Conservation (phyloP, 2,888 invertebrate species). For the Hypomecis atomaria region DNA sequence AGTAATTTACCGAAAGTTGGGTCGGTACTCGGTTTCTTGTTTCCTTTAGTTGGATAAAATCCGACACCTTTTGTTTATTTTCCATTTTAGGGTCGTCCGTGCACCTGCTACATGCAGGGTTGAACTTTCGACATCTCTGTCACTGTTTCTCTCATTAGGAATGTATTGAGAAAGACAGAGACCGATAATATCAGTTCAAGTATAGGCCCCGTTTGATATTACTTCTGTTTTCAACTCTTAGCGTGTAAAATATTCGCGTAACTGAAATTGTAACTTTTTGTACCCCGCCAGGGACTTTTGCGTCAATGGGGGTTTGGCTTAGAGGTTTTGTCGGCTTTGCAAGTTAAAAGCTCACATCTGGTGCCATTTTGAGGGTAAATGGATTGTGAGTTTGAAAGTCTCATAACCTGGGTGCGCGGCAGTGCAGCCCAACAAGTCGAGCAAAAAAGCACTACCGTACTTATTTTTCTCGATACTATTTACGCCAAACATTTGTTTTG, state of each 20-base stretch:
- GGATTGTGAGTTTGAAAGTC: too few species aligned
- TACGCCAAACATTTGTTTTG: too few species aligned
- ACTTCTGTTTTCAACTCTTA: slow-evolving; percentile 30
- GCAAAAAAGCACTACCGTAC: too few species aligned
- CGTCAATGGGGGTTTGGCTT: not conserved
- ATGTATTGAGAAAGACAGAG: too few species aligned
- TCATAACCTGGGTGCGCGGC: too few species aligned
- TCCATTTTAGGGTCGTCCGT: not conserved
- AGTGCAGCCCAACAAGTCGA: too few species aligned
- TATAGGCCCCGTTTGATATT: not conserved
- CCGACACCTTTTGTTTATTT: slow-evolving; percentile 1
- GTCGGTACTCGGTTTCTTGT: too few species aligned
- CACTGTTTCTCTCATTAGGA: too few species aligned
- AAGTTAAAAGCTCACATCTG: not conserved
- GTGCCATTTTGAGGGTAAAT: too few species aligned
- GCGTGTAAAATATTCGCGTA: slow-evolving; percentile 53
- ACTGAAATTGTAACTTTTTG: slow-evolving; percentile 3
- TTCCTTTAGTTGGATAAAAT: not conserved
- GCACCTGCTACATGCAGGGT: slow-evolving; percentile 12
- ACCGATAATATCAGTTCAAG: too few species aligned
- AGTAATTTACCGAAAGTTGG: not conserved
- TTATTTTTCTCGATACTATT: too few species aligned
- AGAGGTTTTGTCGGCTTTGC: not conserved
- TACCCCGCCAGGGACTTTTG: not conserved
- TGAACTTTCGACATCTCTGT: too few species aligned